Conservation (phyloP, 2,797 vertebrate genomes). For the Netta rufina region DNA sequence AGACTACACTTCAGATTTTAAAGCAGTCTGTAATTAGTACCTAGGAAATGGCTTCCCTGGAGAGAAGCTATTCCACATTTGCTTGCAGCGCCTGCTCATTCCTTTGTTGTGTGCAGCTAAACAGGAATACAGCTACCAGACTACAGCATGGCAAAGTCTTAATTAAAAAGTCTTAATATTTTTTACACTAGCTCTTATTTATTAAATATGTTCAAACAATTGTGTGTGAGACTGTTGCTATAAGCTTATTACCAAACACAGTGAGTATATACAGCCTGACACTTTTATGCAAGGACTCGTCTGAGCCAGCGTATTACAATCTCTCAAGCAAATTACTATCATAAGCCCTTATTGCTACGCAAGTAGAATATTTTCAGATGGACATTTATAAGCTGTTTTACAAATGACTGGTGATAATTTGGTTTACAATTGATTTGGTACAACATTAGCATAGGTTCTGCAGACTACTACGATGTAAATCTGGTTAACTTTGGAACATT, state of each 20-base stretch:
- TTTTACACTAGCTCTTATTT: background rate
- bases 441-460: background rate
- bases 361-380: background rate
- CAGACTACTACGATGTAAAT: background rate
- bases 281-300: background rate
- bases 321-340: background rate
- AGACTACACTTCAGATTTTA: background rate
- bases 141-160: background rate
- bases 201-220: background rate
- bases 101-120: background rate
- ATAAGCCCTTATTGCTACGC: background rate
- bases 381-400: background rate
- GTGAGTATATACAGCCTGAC: background rate
- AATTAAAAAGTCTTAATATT: background rate
- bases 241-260: background rate
- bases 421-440: background rate
- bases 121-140: background rate
- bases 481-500: background rate
- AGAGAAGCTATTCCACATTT: background rate
- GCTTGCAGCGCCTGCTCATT: background rate
- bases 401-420: background rate
- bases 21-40: background rate
- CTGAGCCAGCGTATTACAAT: background rate
- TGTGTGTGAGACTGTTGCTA: background rate
- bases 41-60: background rate